Conservation (phyloP, 2,888 invertebrate species). For the Xestia sexstrigata region DNA sequence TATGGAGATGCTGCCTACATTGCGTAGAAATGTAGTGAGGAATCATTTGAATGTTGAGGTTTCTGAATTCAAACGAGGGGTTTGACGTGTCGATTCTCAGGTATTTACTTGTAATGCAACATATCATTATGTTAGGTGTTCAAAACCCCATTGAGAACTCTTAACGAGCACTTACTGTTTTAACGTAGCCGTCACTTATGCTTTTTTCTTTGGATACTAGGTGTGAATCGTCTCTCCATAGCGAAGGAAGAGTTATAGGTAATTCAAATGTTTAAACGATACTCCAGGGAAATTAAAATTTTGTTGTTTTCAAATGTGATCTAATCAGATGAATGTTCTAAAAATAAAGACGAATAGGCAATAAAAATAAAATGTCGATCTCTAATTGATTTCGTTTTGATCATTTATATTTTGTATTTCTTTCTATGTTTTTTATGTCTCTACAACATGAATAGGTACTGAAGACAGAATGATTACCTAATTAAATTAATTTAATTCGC, state of each 20-base stretch:
- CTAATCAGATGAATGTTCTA: conserved; percentile 7
- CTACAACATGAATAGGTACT: not conserved
- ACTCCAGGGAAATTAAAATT: not conserved
- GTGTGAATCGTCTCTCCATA: conserved; percentile 24
- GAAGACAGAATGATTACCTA: not conserved
- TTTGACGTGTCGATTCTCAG: not conserved
- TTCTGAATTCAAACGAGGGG: not conserved
- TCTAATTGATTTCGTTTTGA: conserved; percentile 18
- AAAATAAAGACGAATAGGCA: conserved; percentile 12
- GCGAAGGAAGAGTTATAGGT: conserved; percentile 8
- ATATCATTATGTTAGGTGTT: conserved; percentile 34
- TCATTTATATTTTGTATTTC: not conserved
- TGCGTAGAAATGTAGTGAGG: conserved; percentile 24
- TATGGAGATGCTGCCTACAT: conserved; percentile 36
- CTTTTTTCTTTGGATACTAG: conserved; percentile 32
- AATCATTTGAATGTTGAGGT: conserved; percentile 16
- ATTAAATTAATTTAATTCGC: conserved; percentile 18
- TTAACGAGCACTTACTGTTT: conserved; percentile 44
- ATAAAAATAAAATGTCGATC: conserved; percentile 15
- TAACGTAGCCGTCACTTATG: conserved; percentile 32
- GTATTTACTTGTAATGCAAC: conserved; percentile 17
- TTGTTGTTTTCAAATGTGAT: conserved; percentile 16
- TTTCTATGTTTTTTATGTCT: too few relatives aligned
- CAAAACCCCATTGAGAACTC: conserved; percentile 24
- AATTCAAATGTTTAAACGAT: not conserved